phyloP scores from a whole-genome alignment of 2,888 invertebrate species.

The Pelosia muscerda region DNA sequence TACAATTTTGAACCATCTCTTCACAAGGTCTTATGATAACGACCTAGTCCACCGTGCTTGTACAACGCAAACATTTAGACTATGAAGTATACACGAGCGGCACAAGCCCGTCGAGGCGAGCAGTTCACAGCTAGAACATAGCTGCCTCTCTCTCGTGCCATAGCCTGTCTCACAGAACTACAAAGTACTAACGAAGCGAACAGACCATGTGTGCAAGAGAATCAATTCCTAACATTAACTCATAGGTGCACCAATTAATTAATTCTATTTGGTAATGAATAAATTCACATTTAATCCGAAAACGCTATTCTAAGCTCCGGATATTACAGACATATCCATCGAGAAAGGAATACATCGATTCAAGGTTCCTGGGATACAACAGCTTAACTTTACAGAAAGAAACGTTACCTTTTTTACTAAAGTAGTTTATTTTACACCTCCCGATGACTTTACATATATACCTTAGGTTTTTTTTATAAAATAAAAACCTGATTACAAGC shows the following conservation, averaged over 20 bases:
- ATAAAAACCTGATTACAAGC: slow-evolving; percentile 83
- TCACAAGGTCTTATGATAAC: slow-evolving; percentile 60
- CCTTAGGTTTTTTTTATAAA: slow-evolving; percentile 72
- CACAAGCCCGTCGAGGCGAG: slow-evolving; percentile 17
- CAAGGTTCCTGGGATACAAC: slow-evolving; percentile 60
- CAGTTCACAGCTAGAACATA: slow-evolving; percentile 20
- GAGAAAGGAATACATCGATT: slow-evolving; percentile 58
- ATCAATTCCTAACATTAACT: slow-evolving; percentile 71
- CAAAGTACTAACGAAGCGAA: slow-evolving; percentile 47
- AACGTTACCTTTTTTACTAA: slow-evolving; percentile 74
- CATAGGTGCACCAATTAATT: slow-evolving; percentile 70
- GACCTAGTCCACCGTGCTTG: slow-evolving; percentile 44
- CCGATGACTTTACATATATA: slow-evolving; percentile 78
- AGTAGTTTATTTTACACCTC: slow-evolving; percentile 82
- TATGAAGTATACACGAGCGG: slow-evolving; percentile 44
- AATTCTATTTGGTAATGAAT: slow-evolving; percentile 68
- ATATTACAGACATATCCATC: slow-evolving; percentile 59
- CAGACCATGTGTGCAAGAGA: slow-evolving; percentile 66
- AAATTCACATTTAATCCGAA: slow-evolving; percentile 66
- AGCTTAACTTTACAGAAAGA: slow-evolving; percentile 65
- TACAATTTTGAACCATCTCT: slow-evolving; percentile 63
- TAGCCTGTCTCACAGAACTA: slow-evolving; percentile 56
- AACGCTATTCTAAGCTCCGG: slow-evolving; percentile 63
- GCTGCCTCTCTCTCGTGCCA: slow-evolving; percentile 34
- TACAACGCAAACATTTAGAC: slow-evolving; percentile 42